Base-by-base conservation (phyloP, 2,797 vertebrate genomes). In the Aselliscus stoliczkanus region DNA sequence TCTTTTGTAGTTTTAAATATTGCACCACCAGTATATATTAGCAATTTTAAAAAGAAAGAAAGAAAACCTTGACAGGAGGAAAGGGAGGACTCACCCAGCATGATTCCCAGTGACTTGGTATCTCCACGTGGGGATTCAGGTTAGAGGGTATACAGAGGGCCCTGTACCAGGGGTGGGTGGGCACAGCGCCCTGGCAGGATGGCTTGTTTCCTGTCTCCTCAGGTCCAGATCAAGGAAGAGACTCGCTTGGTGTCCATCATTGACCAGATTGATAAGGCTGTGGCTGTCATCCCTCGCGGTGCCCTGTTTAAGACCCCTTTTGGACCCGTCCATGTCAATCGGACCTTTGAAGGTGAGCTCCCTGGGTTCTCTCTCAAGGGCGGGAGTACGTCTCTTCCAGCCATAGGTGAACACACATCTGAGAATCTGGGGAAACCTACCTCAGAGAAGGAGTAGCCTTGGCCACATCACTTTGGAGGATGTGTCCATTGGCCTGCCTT, bases 201-300 rank as follows among this genome's bases (percentile, higher is more conserved):
- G 47, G 21, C 60, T 88, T 6, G 17, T 92, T 25, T 87, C 39
- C 54, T 80, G 50, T 79, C n/a, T 83, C 27, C 50, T 60, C 91
- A 99, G 99, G 96, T 88, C 6, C 97, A 98, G 93, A 97, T 99
- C 81, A 99, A 98, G 31, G 99, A 99, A 97, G 99, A 99, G 96
- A 97, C 81, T 4, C 98, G 99, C 37, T 98, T 99, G 67, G 97
- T 99, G 42, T 98, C 99, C 75, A 97, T 98, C 0, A 97, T 99
- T 58, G 98, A 99, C 75, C 98, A 97, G 97, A 99, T 99, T 64
- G 99, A 99, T 90, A 98, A 98, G 96, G 99, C 98, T 25, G 99
- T 98, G 75, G 99, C 99, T 62, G 98, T 99, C 23, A 96, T 99
- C 2, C 99, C 99, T 2, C 98, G 99, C 2, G 99, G 99, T 0